Evolutionary conservation across 2,113 vertebrate species (phyloP).

Genomic region (Pseudorhombus dupliciocellatus): DNA sequence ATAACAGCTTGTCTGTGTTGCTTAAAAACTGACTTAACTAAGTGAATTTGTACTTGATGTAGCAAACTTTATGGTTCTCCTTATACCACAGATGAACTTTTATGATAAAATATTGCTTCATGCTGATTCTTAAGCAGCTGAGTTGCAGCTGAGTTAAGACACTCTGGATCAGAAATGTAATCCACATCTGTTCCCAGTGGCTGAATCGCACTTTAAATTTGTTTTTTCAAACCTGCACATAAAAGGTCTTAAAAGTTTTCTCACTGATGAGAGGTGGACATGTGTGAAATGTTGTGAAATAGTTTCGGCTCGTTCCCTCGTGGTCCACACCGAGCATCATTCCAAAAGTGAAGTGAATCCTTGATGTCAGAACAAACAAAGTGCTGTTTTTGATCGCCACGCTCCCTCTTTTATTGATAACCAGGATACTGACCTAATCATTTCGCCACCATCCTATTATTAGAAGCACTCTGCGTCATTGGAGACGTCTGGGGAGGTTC

Average conservation of each 20-base stretch:
- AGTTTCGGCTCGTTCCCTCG: constrained; percentile 2
- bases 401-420: constrained; percentile 39
- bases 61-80: not conserved
- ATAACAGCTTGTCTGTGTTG: not conserved
- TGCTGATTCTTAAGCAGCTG: too few species aligned
- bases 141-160: not conserved
- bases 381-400: constrained; percentile 5
- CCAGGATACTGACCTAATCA: constrained; percentile 62
- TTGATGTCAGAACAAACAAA: constrained; percentile 10
- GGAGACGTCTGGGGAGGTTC: constrained; percentile 68
- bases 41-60: too few species aligned
- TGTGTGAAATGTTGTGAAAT: constrained; percentile 7
- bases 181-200: too few species aligned
- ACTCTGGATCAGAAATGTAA: not conserved
- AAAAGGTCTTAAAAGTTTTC: not conserved
- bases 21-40: not conserved
- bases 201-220: too few species aligned
- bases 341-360: not conserved
- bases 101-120: too few species aligned
- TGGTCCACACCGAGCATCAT: not conserved
- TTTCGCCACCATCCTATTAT: constrained; percentile 71
- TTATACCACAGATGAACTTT: not conserved
- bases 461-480: constrained; percentile 69
- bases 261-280: constrained; percentile 15
- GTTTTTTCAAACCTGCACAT: too few species aligned